Evolutionary conservation across 2,113 vertebrate species (phyloP).

Genomic region (Leucopsar rothschildi): DNA sequence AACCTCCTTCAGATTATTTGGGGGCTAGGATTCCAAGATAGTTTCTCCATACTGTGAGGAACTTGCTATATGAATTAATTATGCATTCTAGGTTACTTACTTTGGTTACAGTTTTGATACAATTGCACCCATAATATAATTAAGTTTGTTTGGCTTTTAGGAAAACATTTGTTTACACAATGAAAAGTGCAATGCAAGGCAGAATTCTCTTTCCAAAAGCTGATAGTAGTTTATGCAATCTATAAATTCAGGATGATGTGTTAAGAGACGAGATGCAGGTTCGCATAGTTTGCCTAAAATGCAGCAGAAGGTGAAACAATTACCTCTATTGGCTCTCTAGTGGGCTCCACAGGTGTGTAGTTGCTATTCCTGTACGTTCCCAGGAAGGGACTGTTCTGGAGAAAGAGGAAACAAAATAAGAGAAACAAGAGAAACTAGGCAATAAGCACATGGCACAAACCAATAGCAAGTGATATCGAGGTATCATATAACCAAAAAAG

Average conservation of each 20-base stretch:
- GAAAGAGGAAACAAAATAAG: background rate
- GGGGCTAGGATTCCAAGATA: background rate
- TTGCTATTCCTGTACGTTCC: constrained; percentile 82
- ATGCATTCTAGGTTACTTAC: background rate
- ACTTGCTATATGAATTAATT: background rate
- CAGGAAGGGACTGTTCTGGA: constrained; percentile 79
- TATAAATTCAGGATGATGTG: background rate
- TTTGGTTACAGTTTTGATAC: background rate
- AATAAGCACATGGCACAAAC: background rate
- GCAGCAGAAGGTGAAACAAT: background rate
- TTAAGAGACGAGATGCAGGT: background rate
- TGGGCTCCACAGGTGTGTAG: constrained; percentile 70
- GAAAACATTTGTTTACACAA: background rate
- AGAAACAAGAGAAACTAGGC: background rate
- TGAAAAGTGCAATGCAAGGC: background rate
- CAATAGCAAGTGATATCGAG: background rate
- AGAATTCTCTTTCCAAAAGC: background rate
- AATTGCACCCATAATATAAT: background rate
- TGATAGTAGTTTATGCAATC: background rate
- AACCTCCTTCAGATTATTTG: background rate
- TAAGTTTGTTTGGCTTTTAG: background rate
- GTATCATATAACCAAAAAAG: background rate
- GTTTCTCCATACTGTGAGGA: background rate
- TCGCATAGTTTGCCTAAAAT: background rate
- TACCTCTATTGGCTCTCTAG: constrained; percentile 71